Percentiles rank a stretch among this genome's conserved stretches.
Evolutionary conservation across 92 coral and sea anemone genomes (phyloP).

Genomic region (Epizoanthus ramosus): DNA sequence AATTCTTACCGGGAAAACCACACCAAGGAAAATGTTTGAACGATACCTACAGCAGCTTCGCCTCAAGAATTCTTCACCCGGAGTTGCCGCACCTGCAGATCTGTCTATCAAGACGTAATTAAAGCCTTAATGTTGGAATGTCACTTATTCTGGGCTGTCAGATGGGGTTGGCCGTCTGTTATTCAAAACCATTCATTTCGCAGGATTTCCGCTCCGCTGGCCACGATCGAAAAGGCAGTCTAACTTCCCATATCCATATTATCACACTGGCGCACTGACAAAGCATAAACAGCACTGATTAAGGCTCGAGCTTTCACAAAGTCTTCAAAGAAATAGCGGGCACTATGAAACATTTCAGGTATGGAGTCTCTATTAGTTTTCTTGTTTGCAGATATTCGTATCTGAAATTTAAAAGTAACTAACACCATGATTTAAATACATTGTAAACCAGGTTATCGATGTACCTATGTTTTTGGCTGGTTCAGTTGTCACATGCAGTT

Average conservation of each 20-base stretch:
- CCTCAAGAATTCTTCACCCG: neutral
- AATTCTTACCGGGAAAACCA: neutral
- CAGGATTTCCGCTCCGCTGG: constrained; percentile 48
- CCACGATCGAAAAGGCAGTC: constrained; percentile 2
- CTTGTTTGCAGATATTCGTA: neutral
- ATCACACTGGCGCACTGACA: neutral
- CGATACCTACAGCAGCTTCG: neutral
- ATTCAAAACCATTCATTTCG: constrained; percentile 34
- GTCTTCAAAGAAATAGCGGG: neutral
- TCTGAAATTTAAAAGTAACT: neutral
- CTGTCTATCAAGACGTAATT: constrained; percentile 38
- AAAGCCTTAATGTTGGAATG: constrained; percentile 29
- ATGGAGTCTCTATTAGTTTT: neutral
- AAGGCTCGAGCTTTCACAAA: neutral
- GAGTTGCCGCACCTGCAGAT: neutral
- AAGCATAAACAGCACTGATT: neutral
- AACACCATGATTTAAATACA: neutral
- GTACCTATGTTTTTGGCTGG: constrained; percentile 25
- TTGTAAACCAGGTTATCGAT: constrained; percentile 4
- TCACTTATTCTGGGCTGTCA: constrained; percentile 30
- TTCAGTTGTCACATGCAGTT: constrained; percentile 10
- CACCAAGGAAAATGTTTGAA: neutral
- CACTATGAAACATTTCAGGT: constrained; percentile 18
- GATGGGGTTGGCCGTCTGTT: constrained; percentile 27
- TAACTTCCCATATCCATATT: constrained; percentile 2